These are phyloP conservation scores for Triplophysa rosa DNA, from an alignment of 2,113 vertebrate genomes.

Conservation along the genomic window DNA sequence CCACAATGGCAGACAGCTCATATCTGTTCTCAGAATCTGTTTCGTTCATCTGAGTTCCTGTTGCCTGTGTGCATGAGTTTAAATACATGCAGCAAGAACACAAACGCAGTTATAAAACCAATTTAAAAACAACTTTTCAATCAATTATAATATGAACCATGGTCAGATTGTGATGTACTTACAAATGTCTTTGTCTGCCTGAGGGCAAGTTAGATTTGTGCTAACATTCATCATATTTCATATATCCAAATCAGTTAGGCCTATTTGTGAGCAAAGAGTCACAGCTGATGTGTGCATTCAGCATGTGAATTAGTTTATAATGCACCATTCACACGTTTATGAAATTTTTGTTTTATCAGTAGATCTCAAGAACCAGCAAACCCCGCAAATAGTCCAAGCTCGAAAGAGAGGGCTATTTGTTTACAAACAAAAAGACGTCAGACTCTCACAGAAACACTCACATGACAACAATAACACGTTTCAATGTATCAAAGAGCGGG, in stretches of 20 bases:
- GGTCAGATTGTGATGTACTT: too few species aligned
- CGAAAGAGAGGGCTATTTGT: constrained; percentile 39
- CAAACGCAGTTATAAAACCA: neutral
- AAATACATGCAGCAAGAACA: neutral
- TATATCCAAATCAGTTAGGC: too few species aligned
- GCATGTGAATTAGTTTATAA: too few species aligned
- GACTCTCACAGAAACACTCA: constrained; percentile 18
- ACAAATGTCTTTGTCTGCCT: too few species aligned
- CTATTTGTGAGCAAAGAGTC: too few species aligned
- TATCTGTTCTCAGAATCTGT: constrained; percentile 6
- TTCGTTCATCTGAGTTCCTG: constrained; percentile 13
- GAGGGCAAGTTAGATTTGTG: too few species aligned
- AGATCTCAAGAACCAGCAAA: constrained; percentile 9
- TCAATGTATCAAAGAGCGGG: constrained; percentile 1
- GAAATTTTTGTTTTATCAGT: neutral
- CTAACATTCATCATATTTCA: too few species aligned
- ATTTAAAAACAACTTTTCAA: too few species aligned
- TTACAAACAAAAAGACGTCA: constrained; percentile 31
- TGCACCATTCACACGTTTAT: too few species aligned
- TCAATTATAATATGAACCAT: too few species aligned
- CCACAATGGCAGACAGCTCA: neutral
- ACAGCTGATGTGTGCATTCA: too few species aligned
- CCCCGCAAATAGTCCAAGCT: constrained; percentile 14
- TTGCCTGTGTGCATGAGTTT: neutral
- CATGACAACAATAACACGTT: constrained; percentile 24